Percentiles rank a stretch among this genome's conserved stretches.
These are phyloP conservation scores for Microctenopoma stevenorrisi DNA, from an alignment of 2,797 vertebrate species.

Conservation along the genomic window DNA sequence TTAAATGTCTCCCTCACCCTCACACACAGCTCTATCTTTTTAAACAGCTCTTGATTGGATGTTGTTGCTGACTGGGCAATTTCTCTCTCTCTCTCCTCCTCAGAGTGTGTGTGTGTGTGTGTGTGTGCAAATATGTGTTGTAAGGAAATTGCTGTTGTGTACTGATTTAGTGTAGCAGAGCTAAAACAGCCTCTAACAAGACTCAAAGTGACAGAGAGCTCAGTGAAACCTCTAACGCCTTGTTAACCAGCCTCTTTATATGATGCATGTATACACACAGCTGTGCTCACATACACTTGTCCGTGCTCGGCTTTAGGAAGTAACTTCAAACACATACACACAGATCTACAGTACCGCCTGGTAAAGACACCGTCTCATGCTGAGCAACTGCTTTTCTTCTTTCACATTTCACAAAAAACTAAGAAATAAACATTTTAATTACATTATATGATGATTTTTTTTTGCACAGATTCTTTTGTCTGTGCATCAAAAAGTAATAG, in stretches of 20 bases:
- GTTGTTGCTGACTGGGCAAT: conserved; percentile 64
- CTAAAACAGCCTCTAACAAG: conserved; percentile 60
- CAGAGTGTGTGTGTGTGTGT: conserved; percentile 18
- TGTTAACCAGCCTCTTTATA: conserved; percentile 52
- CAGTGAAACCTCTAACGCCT: conserved; percentile 57
- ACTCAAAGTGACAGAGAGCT: conserved; percentile 67
- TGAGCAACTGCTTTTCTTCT: too few relatives aligned
- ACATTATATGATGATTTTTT: not conserved
- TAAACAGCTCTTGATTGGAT: conserved; percentile 69
- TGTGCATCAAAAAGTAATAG: not conserved
- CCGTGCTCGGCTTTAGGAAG: not conserved
- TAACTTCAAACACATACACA: conserved; percentile 1
- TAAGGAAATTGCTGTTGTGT: conserved; percentile 49
- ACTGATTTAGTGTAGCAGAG: conserved; percentile 68
- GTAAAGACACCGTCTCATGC: not conserved
- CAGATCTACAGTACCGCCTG: conserved; percentile 4
- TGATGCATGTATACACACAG: conserved; percentile 10
- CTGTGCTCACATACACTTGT: not conserved
- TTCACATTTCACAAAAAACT: too few relatives aligned
- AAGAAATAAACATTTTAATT: not conserved
- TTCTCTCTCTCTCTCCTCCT: conserved; percentile 23
- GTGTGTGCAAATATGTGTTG: conserved; percentile 38
- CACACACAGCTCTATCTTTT: conserved; percentile 52
- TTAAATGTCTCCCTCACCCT: conserved; percentile 46
- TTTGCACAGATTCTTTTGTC: not conserved